Base-by-base conservation (phyloP, 2,888 invertebrate genomes). In the Rhagonycha fulva region DNA sequence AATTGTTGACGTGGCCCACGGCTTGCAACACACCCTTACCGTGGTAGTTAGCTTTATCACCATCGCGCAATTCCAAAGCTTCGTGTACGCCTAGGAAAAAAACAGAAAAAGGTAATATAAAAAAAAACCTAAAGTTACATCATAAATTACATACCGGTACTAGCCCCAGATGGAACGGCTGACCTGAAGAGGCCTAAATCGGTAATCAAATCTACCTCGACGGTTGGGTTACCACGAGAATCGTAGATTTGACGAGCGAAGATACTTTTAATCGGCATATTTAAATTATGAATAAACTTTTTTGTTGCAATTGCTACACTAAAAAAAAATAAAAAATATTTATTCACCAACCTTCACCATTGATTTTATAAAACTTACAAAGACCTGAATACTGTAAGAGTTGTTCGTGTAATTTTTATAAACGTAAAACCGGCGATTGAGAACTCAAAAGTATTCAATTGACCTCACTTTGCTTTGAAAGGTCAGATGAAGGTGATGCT, bases 201-300 rank as follows among this genome's bases (percentile, higher is more conserved):
- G 14, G 94, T 94, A 1, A 93, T 91, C 83, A 93, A 87, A 85
- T 94, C 93, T 82, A 99, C 99, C 90, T 99, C 99, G 71, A 99
- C 98, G 61, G 99, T 99, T 80, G 99, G 99, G 88, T 99, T 99
- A 80, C 99, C 99, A 88, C 99, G 95, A 75, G 98, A 99, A 91
- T 99, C 99, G 89, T 96, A 99, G 89, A 99, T 99, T 89, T 97
- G 97, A 88, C 99, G 96, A 81, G 99, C 99, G 86, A 94, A 93
- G 86, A 99, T 94, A 80, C 95, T 94, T 88, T 94, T 93, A 88
- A 98, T 96, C 78, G 97, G 93, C 98, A 98, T 98, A 75, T 84
- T 88, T 32, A n/a, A 11, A n/a, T n/a, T n/a, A n/a, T n/a, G n/a
- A 47, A n/a, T 47, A 47, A n/a, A 47, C 3, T 12, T 47, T 47